These are phyloP conservation scores for Agapostemon virescens DNA, from an alignment of 2,888 invertebrate species.

Conservation along the genomic window DNA sequence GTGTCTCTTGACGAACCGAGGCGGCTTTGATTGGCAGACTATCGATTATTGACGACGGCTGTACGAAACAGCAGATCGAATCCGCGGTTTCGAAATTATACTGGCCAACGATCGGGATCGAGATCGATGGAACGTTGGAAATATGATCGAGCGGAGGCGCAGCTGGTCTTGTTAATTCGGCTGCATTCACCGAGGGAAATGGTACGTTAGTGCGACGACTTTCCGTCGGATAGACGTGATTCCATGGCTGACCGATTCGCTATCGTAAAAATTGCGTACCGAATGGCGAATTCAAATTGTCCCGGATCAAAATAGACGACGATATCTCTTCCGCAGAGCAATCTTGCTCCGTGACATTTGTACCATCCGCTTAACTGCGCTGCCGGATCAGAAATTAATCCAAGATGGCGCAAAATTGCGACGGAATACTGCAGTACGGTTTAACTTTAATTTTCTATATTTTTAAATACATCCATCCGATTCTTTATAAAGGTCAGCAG, in stretches of 20 bases:
- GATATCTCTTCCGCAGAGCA: not conserved
- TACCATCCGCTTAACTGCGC: not conserved
- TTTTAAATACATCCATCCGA: not conserved
- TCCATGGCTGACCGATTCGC: slow-evolving; percentile 29
- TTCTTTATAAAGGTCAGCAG: not conserved
- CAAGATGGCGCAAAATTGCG: not conserved
- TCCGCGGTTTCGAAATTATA: slow-evolving; percentile 41
- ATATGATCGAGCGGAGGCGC: slow-evolving; percentile 64
- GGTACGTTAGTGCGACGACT: slow-evolving; percentile 48
- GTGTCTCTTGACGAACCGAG: slow-evolving; percentile 10
- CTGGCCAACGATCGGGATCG: not conserved
- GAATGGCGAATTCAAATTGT: slow-evolving; percentile 6
- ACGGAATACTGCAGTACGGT: not conserved
- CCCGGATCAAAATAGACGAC: not conserved
- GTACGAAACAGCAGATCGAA: slow-evolving; percentile 25
- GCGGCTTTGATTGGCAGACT: slow-evolving; percentile 42
- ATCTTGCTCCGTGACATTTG: not conserved
- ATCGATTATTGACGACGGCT: slow-evolving; percentile 36
- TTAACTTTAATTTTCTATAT: not conserved
- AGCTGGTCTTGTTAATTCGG: slow-evolving; percentile 65
- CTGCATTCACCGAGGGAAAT: slow-evolving; percentile 45
- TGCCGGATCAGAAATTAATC: not conserved
- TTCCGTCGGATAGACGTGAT: slow-evolving; percentile 46
- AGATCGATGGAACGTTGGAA: slow-evolving; percentile 44
- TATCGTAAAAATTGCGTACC: slow-evolving; percentile 28